Conservation (phyloP, 2,113 vertebrate genomes). For the Urocynchramus pylzowi region DNA sequence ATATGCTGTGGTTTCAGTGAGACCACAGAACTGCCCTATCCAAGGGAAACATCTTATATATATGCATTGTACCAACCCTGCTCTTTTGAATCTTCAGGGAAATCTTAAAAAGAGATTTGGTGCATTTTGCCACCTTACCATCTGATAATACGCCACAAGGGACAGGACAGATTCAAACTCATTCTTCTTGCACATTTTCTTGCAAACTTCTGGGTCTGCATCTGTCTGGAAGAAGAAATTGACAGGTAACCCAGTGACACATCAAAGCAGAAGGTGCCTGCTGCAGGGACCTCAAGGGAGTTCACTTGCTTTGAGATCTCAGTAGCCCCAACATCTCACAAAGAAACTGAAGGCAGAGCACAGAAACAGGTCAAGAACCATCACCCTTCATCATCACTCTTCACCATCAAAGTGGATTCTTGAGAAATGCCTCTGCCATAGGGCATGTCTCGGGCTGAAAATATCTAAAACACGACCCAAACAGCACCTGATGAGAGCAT, state of each 20-base stretch:
- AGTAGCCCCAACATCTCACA: neutral
- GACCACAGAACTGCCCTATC: neutral
- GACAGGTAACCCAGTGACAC: neutral
- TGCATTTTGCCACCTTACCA: conserved; percentile 77
- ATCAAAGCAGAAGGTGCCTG: neutral
- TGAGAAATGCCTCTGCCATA: neutral
- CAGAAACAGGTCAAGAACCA: neutral
- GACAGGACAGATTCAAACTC: conserved; percentile 88
- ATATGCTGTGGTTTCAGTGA: neutral
- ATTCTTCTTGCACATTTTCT: conserved; percentile 92
- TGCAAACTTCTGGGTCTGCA: conserved; percentile 95
- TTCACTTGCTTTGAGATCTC: neutral
- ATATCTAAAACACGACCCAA: neutral
- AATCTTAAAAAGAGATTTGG: neutral
- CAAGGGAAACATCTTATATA: neutral
- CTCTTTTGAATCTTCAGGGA: neutral
- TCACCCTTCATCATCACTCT: neutral
- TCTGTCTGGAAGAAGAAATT: conserved; percentile 83
- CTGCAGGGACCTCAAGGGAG: neutral
- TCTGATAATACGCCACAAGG: conserved; percentile 95
- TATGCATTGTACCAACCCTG: neutral
- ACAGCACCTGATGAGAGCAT: neutral
- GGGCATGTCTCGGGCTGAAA: neutral
- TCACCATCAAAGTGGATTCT: neutral
- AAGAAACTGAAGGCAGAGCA: neutral